Evolutionary conservation across 2,797 vertebrate species (phyloP).

Genomic region (Sebastiscus tertius): DNA sequence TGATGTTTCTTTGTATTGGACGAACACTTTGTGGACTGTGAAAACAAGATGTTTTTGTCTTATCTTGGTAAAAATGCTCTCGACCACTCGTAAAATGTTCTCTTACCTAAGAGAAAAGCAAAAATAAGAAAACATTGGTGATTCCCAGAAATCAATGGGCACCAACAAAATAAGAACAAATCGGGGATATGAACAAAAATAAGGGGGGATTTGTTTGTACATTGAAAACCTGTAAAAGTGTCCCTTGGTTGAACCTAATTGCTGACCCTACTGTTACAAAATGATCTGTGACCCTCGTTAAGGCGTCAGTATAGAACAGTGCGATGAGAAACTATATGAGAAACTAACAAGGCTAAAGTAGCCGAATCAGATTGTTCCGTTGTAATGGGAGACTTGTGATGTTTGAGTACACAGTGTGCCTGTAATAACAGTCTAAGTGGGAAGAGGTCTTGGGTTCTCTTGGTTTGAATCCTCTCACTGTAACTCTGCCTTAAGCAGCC

Average conservation of each 20-base stretch:
- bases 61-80: no score
- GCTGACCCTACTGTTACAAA: not conserved
- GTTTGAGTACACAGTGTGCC: conserved; percentile 36
- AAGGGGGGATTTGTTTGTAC: no score
- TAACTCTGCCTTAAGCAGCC: conserved; percentile 26
- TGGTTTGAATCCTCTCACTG: conserved; percentile 34
- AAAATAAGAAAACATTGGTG: no score
- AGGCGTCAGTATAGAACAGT: not conserved
- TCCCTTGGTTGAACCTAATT: not conserved
- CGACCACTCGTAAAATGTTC: no score
- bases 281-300: not conserved
- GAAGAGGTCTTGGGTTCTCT: conserved; percentile 34
- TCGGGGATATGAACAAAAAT: no score
- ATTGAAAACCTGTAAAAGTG: no score
- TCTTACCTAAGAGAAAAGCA: no score
- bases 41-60: no score
- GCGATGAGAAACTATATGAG: not conserved
- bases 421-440: conserved; percentile 39
- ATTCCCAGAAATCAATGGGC: no score
- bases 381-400: conserved; percentile 38
- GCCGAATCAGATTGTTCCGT: conserved; percentile 16
- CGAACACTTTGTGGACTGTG: no score
- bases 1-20: no score
- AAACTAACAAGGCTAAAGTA: not conserved
- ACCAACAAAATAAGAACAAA: no score